These are phyloP conservation scores for Panthera leo DNA, from an alignment of 2,113 vertebrate genomes.

Conservation along the genomic window DNA sequence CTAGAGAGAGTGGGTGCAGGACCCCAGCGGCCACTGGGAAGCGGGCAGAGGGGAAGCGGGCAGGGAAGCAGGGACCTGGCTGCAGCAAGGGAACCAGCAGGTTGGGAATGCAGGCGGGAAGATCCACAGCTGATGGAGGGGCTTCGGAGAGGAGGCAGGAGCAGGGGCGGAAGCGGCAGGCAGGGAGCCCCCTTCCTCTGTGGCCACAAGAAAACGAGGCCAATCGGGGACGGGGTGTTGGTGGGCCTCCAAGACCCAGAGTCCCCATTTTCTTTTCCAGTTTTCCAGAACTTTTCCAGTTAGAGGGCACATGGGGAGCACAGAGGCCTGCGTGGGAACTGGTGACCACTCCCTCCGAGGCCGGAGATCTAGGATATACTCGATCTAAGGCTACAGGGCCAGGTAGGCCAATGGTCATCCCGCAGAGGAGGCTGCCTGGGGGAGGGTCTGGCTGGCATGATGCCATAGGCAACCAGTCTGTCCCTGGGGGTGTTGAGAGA, in stretches of 20 bases:
- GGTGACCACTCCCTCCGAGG: background rate
- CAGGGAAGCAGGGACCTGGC: background rate
- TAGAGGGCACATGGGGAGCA: background rate
- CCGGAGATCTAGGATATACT: background rate
- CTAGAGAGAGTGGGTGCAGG: fast-evolving
- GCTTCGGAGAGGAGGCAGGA: background rate
- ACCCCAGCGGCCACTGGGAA: background rate
- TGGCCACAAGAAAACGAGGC: background rate
- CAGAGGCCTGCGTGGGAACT: background rate
- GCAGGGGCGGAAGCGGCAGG: fast-evolving
- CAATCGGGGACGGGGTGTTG: too few relatives aligned
- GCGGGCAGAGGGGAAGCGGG: background rate
- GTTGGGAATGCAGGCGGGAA: background rate
- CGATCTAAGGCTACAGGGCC: background rate
- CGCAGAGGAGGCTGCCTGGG: fast-evolving
- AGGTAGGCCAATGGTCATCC: fast-evolving
- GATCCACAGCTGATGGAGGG: fast-evolving
- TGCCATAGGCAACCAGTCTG: background rate
- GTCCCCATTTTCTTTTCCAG: background rate
- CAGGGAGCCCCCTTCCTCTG: background rate
- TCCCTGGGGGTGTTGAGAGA: background rate
- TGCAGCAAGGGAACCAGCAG: background rate
- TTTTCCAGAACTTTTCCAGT: background rate
- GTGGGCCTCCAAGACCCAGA: background rate
- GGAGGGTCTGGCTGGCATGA: background rate